Conservation (phyloP, 2,888 invertebrate species). For the Gymnoscelis rufifasciata region DNA sequence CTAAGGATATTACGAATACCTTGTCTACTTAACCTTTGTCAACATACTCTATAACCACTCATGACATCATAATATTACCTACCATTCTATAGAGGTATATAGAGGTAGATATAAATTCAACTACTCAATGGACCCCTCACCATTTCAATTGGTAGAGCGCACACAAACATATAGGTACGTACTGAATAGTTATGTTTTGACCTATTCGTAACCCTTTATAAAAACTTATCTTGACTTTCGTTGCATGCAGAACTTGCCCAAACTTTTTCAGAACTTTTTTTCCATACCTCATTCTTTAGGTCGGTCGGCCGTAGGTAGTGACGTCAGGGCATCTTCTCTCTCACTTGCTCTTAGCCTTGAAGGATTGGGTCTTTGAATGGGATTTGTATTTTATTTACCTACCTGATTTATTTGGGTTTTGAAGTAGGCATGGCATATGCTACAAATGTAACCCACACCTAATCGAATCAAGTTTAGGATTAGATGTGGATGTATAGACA, state of each 20-base stretch:
- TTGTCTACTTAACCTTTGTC: no score
- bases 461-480: no score
- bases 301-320: slow-evolving; percentile 41
- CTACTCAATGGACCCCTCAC: no score
- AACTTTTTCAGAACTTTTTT: slow-evolving; percentile 45
- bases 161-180: no score
- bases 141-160: no score
- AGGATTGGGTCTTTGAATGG: slow-evolving; percentile 6
- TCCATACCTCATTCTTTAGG: slow-evolving; percentile 23
- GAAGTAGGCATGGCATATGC: neutral
- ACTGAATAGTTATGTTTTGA: neutral
- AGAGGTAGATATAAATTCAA: no score
- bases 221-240: neutral
- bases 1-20: no score
- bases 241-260: slow-evolving; percentile 1
- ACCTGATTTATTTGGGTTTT: neutral
- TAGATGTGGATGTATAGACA: no score
- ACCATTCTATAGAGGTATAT: neutral
- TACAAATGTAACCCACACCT: no score
- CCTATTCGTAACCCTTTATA: neutral
- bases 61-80: neutral
- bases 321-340: slow-evolving; percentile 57
- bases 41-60: no score
- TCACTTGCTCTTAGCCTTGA: slow-evolving; percentile 40
- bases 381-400: neutral